phyloP scores from a whole-genome alignment of 1,140 invertebrate species.

The Battus philenor region DNA sequence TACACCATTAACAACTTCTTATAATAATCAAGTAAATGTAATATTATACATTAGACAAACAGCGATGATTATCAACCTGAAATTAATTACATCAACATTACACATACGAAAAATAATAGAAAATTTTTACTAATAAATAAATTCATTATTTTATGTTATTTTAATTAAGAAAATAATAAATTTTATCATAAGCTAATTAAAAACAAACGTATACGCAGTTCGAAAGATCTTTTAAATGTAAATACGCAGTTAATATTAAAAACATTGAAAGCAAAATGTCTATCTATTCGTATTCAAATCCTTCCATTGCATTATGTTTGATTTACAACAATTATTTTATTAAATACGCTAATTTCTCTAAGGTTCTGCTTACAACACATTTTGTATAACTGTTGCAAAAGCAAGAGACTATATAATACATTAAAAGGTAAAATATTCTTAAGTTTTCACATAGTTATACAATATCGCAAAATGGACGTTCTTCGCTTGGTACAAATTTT shows the following conservation, averaged over 20 bases:
- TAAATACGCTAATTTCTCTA: slow-evolving; percentile 3
- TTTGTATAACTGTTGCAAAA: slow-evolving; percentile 15
- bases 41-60: too few species aligned
- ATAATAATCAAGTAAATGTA: too few species aligned
- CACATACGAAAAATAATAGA: too few species aligned
- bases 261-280: too few species aligned
- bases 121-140: too few species aligned
- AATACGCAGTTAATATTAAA: too few species aligned
- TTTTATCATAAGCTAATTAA: too few species aligned
- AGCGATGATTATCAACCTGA: not conserved
- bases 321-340: not conserved
- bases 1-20: slow-evolving; percentile 1
- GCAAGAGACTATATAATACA: slow-evolving; percentile 5
- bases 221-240: too few species aligned
- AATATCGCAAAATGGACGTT: slow-evolving; percentile 17
- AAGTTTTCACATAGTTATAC: slow-evolving; percentile 4
- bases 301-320: slow-evolving; percentile 5
- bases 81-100: slow-evolving; percentile 9
- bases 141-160: too few species aligned
- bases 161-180: too few species aligned
- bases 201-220: too few species aligned
- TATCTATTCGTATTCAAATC: too few species aligned
- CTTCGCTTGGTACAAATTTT: slow-evolving; percentile 8
- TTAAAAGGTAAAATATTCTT: slow-evolving; percentile 8
- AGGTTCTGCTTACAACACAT: not conserved